Conservation (phyloP, 35 echinoderm and acorn worm genomes). For the Chiridota heheva region DNA sequence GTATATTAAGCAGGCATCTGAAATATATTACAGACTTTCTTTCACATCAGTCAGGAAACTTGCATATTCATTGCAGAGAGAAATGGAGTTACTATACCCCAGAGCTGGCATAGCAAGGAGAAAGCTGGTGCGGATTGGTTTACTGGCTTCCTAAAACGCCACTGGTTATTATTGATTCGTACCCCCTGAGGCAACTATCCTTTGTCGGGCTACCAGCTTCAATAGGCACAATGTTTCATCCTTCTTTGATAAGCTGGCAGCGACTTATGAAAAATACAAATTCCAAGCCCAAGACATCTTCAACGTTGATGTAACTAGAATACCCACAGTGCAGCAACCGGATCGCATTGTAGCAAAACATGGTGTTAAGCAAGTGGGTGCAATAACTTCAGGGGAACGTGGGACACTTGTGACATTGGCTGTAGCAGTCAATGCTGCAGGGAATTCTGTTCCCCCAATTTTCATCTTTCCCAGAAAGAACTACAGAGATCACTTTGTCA, state of each 20-base stretch:
- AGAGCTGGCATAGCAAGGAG: background rate
- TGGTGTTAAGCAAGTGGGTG: constrained; percentile 47
- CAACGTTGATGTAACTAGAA: constrained; percentile 48
- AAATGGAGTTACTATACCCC: background rate
- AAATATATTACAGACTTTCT: constrained; percentile 17
- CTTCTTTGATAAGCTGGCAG: constrained; percentile 39
- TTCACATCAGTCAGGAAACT: background rate
- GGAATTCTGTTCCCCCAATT: constrained; percentile 30
- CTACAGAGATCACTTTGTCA: constrained; percentile 18
- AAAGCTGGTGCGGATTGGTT: too few relatives aligned
- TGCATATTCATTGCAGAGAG: constrained; percentile 7
- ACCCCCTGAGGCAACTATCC: background rate
- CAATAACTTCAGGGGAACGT: constrained; percentile 11
- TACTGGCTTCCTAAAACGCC: too few relatives aligned
- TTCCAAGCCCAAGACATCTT: constrained; percentile 16
- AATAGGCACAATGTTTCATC: constrained; percentile 14
- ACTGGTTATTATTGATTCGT: too few relatives aligned
- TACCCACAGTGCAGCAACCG: constrained; percentile 19
- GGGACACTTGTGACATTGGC: constrained; percentile 24
- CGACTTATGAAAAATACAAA: constrained; percentile 17
- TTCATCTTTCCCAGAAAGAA: constrained; percentile 43
- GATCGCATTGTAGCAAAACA: constrained; percentile 23
- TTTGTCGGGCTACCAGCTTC: background rate
- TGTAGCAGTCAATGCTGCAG: constrained; percentile 20
- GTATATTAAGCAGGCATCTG: constrained; percentile 12